Evolutionary conservation across 2,113 vertebrate genomes (phyloP), one percentile per base, ranked within the genome.

Genomic region (Ramphastos sulfuratus): DNA sequence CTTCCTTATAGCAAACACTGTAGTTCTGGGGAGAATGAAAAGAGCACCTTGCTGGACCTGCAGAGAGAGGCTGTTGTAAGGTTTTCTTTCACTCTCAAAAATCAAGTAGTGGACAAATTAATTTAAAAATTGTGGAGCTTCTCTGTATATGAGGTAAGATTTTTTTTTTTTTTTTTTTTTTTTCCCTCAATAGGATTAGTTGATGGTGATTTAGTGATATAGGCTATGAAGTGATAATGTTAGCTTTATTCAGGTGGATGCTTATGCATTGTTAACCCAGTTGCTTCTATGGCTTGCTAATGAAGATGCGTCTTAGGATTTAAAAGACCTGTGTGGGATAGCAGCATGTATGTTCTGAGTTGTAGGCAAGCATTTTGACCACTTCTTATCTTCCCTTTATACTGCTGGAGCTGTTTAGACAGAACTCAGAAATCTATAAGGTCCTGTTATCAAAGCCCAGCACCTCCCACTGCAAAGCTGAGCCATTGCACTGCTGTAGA

Each of bases 321-420:
- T 27, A 37, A 28, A 46, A 52, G 24, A 88, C 24, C 39, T 55
- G 12, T 16, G 1, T 23, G 60, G 50, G 31, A 37, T n/a, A 91
- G 50, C 35, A 82, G 9, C 12, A 39, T 61, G 2, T 0, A 2
- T 48, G 19, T 54, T 85, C 27, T 33, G 35, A 46, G 56, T 9
- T 0, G 0, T 1, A 8, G 14, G 25, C 39, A 30, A 66, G 7
- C 8, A 0, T 75, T 87, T 46, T 30, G 17, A 35, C 20, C 39
- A 24, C 23, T 42, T 17, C 10, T 50, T 71, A 8, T 76, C 10
- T 35, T 56, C 7, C 11, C 11, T 25, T 48, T 35, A n/a, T 9
- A 10, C 14, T 35, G 7, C 55, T 92, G 60, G 50, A 39, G 14
- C 46, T 60, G 18, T 52, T 46, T 5, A 33, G 84, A 20, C 44